Base-by-base conservation (phyloP, 2,888 invertebrate genomes). In the Andricus quercusramuli region DNA sequence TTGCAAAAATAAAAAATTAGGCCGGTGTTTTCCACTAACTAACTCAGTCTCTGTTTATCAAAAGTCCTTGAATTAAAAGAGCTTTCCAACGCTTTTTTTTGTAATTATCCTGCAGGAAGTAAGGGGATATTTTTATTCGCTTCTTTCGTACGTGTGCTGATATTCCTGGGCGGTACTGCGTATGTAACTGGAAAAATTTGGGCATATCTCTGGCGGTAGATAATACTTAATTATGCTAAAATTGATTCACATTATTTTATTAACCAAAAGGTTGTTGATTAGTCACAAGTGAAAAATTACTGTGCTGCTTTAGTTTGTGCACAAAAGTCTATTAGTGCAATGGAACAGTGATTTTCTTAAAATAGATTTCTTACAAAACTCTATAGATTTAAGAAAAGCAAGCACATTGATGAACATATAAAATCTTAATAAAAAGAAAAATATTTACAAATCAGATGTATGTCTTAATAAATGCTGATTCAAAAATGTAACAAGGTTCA, bases 401-500 rank as follows among this genome's bases (percentile, higher is more conserved):
- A 62, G 15, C 15, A 25, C 22, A 62, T 62, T 29, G 25, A 62
- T 25, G 13, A 25, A 25, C 62, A 25, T 25, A 25, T 29, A 62
- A 62, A 62, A 62, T 62, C 25, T 6, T 25, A 29, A 62, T n/a
- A 22, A 56, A 56, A 56, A 56, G 25, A 62, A 62, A 62, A 22
- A 5, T 25, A 62, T 62, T 62, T 62, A 62, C 25, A 62, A 62
- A 62, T n/a, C 11, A 56, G 29, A 51, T 20, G 29, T 25, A 25
- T 25, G 41, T 29, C 47, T 20, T 51, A 70, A 70, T 56, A 74
- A 56, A 56, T 51, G 32, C 74, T 56, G 29, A 51, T 56, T 56
- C n/a, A 51, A 51, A 74, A 74, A 74, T 56, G 51, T 74, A 74
- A 74, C 74, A 32, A 74, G 29, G 56, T 56, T 56, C 29, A 74